Percentiles rank a stretch among this genome's conserved stretches.
Evolutionary conservation across 2,113 vertebrate species (phyloP).

Genomic region (Larimichthys crocea): DNA sequence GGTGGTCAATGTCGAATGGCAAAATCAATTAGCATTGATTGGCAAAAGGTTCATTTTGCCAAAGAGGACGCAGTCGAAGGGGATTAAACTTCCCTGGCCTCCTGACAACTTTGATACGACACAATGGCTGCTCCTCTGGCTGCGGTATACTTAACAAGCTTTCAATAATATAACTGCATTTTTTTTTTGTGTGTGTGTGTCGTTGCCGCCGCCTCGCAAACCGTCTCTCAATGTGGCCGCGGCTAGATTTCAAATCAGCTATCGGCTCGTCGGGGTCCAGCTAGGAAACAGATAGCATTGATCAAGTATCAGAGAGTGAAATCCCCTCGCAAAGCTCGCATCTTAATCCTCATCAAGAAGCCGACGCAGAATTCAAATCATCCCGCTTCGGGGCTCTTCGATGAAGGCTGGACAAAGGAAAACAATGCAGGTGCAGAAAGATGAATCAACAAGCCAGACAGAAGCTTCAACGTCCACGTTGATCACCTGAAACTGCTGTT

Average conservation of each 20-base stretch:
- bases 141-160: constrained; percentile 68
- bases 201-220: neutral
- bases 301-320: constrained; percentile 75
- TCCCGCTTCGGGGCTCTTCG: constrained; percentile 45
- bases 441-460: neutral
- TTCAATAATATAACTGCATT: constrained; percentile 65
- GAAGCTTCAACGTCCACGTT: neutral
- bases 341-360: constrained; percentile 78
- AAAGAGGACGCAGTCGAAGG: constrained; percentile 88
- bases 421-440: neutral
- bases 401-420: constrained; percentile 51
- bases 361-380: constrained; percentile 70
- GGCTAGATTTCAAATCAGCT: constrained; percentile 72
- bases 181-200: constrained; percentile 33
- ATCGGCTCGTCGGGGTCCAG: constrained; percentile 58
- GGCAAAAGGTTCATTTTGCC: constrained; percentile 97
- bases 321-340: constrained; percentile 64
- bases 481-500: neutral
- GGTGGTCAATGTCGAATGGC: constrained; percentile 94
- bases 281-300: constrained; percentile 79
- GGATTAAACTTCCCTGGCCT: constrained; percentile 91
- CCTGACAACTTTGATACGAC: constrained; percentile 91
- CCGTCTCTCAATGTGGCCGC: constrained; percentile 35
- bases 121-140: constrained; percentile 79
- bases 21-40: constrained; percentile 99